Base-by-base conservation (phyloP, 2,113 vertebrate genomes). In the Dipodomys merriami region DNA sequence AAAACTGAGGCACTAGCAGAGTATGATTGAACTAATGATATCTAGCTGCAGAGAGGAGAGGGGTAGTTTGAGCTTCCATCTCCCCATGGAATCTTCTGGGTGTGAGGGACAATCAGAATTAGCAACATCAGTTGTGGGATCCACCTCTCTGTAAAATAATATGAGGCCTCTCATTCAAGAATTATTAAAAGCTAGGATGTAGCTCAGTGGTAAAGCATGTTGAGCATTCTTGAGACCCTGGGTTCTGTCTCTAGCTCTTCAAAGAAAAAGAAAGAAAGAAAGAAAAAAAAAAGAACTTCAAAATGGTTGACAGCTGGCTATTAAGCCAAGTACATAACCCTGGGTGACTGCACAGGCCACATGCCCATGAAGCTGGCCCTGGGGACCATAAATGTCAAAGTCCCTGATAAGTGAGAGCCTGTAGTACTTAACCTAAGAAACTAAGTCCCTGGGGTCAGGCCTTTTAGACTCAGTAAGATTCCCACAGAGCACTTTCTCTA, bases 371-470 rank as follows among this genome's bases (percentile, higher is more conserved):
- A 73, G 76, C 68, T 49, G 44, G 64, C 83, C 60, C 65, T 76
- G 53, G 49, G 73, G 35, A 60, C 53, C 67, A 19, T 65, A 72
- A 30, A 86, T 39, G 49, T 83, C 85, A 74, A 60, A 57, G 65
- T 64, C n/a, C 68, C 71, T 83, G 69, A 82, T 83, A 93, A 89
- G 46, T 83, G 83, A 94, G 69, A 90, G 35, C 53, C 72, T 30
- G 0, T 27, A 16, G 2, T 90, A 83, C 27, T 91, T 79, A 88
- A 76, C 68, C 62, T 30, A 29, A 39, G 85, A 86, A 89, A 78
- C 83, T 22, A 82, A 93, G 62, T 71, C 22, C n/a, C 11, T 30
- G 53, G 73, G 46, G 5, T 72, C 6, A 19, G 25, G 74, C 72
- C 22, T 78, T 74, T 86, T 62, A 90, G 69, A 81, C 6, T 53